Conservation (phyloP, 2,888 invertebrate species). For the Cryptophagus acutangulus region DNA sequence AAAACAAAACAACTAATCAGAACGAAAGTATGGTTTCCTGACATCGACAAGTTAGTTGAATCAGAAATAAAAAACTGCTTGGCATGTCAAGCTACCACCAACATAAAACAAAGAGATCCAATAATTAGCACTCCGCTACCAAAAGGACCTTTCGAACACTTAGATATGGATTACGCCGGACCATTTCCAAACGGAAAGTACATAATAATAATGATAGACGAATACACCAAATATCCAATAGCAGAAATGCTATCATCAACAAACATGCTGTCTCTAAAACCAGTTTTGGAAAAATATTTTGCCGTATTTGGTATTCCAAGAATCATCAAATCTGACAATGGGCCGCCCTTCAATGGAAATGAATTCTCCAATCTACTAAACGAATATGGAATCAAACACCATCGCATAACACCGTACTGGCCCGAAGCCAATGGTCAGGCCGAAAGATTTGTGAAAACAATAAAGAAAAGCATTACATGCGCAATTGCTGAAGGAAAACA, state of each 20-base stretch:
- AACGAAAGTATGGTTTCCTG: constrained; percentile 21
- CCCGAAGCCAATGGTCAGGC: constrained; percentile 21
- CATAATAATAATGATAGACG: constrained; percentile 12
- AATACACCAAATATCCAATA: constrained; percentile 17
- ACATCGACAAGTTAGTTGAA: constrained; percentile 13
- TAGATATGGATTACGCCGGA: constrained; percentile 17
- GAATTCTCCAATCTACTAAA: constrained; percentile 14
- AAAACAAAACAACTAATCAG: constrained; percentile 16
- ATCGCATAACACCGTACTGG: constrained; percentile 20
- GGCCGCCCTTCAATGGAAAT: constrained; percentile 17
- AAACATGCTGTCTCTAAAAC: constrained; percentile 10
- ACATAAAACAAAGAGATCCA: constrained; percentile 4
- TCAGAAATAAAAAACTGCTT: constrained; percentile 4
- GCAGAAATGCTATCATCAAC: constrained; percentile 13
- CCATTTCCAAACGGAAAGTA: constrained; percentile 16
- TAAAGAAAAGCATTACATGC: constrained; percentile 9
- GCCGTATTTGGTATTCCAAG: constrained; percentile 13
- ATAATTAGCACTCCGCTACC: background rate
- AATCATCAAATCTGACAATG: constrained; percentile 17
- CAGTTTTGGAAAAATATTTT: constrained; percentile 11
- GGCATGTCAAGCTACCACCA: constrained; percentile 6
- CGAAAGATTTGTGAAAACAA: constrained; percentile 19
- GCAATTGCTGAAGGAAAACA: background rate
- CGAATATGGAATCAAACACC: constrained; percentile 16
- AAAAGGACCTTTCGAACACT: constrained; percentile 10